A percentile compares a stretch with the other conserved stretches of the same genome.
phyloP scores from a whole-genome alignment of 2,113 vertebrate species.

The crab-eating macaque (Macaca fascicularis) region DNA sequence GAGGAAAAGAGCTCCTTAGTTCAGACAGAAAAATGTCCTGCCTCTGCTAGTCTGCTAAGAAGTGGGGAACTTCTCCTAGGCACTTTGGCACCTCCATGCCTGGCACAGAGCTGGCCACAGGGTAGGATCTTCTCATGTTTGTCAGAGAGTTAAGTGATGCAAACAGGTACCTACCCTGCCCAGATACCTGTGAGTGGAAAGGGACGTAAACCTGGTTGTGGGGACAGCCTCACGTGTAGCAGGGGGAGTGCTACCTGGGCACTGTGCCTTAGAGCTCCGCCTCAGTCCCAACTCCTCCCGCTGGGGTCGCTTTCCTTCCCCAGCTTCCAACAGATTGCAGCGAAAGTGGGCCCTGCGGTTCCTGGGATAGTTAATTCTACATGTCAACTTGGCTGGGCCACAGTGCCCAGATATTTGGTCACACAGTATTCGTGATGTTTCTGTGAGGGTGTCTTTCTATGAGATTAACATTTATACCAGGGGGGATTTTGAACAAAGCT shows the following conservation, averaged over 20 bases:
- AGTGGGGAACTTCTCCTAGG: not conserved
- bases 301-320: not conserved
- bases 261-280: not conserved
- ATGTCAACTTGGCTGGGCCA: not conserved
- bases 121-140: not conserved
- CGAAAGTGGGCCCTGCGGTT: not conserved
- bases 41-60: not conserved
- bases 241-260: not conserved
- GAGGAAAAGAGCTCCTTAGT: not conserved
- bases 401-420: not conserved
- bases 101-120: not conserved
- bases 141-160: not conserved
- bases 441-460: not conserved
- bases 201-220: not conserved
- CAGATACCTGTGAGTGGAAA: not conserved
- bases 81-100: fast-evolving
- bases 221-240: not conserved
- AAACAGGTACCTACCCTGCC: not conserved
- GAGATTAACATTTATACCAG: not conserved
- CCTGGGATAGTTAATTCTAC: not conserved
- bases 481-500: not conserved
- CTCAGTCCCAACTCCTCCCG: not conserved
- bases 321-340: not conserved
- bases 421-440: not conserved
- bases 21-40: not conserved